Conservation (phyloP, 2,113 vertebrate genomes). For the Centropristis striata region DNA sequence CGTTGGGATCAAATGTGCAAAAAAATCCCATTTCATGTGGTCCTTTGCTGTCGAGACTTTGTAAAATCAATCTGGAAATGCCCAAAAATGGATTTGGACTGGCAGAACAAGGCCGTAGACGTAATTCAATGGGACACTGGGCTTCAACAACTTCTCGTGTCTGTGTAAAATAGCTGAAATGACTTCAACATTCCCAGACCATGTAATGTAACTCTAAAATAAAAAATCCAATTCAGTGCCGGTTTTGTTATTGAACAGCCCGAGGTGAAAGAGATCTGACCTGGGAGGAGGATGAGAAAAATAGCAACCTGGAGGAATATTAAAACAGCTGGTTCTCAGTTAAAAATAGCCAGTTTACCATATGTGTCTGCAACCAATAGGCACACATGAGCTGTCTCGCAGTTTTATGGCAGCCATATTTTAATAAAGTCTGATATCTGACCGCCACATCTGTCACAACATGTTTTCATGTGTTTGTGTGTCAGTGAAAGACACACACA, state of each 20-base stretch:
- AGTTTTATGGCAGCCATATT: conserved; percentile 15
- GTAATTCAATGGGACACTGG: no score
- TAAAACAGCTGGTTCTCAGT: conserved; percentile 56
- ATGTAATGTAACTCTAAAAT: conserved; percentile 23
- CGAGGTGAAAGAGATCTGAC: conserved; percentile 55
- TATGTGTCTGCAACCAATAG: conserved; percentile 15
- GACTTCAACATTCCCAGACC: conserved; percentile 20
- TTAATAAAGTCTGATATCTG: conserved; percentile 13
- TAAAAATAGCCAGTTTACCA: conserved; percentile 33
- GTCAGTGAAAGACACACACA: conserved; percentile 22
- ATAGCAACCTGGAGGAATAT: conserved; percentile 27
- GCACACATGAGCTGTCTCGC: neutral
- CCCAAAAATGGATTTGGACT: no score
- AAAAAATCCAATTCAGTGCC: conserved; percentile 8
- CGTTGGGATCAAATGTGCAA: no score
- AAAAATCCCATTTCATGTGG: no score
- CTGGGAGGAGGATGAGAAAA: conserved; percentile 36
- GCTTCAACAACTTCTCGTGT: neutral
- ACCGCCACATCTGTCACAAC: conserved; percentile 19
- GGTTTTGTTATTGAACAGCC: conserved; percentile 32
- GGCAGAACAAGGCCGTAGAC: no score
- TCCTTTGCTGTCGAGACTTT: no score
- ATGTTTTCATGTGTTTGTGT: conserved; percentile 8
- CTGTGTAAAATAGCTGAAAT: conserved; percentile 16
- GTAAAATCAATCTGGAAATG: no score